phyloP scores from a whole-genome alignment of 2,113 vertebrate genomes.

The Orthonyx spaldingii region DNA sequence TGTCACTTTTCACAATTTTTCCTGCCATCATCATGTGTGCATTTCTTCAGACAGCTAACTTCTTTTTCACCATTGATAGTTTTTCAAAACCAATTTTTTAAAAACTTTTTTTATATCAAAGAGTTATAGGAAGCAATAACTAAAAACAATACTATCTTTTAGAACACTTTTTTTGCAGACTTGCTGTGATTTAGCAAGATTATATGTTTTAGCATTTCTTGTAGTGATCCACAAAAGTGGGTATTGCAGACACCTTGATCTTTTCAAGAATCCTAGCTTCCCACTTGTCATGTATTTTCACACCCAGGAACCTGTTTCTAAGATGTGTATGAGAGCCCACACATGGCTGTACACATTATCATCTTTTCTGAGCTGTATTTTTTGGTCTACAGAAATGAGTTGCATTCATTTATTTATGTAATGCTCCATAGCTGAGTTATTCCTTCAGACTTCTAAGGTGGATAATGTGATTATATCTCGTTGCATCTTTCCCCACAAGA shows the following conservation, averaged over 20 bases:
- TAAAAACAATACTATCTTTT: neutral
- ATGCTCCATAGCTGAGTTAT: neutral
- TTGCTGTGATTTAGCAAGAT: neutral
- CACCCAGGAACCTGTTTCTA: neutral
- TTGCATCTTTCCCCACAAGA: neutral
- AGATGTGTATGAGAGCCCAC: neutral
- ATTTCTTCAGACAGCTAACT: neutral
- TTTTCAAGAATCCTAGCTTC: neutral
- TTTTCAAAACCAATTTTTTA: neutral
- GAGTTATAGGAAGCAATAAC: neutral
- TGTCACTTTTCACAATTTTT: neutral
- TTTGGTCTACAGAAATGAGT: neutral
- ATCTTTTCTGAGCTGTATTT: neutral
- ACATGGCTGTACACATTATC: neutral
- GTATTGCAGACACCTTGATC: neutral
- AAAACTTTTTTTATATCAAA: neutral
- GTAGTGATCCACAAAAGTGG: neutral
- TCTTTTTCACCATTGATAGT: neutral
- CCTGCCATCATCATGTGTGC: neutral
- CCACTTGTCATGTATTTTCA: neutral
- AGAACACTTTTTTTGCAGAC: neutral
- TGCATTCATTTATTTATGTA: neutral
- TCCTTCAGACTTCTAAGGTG: neutral
- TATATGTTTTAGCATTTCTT: neutral
- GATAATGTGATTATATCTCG: neutral